Conservation (phyloP, 2,113 vertebrate genomes). For the Oxyura jamaicensis region DNA sequence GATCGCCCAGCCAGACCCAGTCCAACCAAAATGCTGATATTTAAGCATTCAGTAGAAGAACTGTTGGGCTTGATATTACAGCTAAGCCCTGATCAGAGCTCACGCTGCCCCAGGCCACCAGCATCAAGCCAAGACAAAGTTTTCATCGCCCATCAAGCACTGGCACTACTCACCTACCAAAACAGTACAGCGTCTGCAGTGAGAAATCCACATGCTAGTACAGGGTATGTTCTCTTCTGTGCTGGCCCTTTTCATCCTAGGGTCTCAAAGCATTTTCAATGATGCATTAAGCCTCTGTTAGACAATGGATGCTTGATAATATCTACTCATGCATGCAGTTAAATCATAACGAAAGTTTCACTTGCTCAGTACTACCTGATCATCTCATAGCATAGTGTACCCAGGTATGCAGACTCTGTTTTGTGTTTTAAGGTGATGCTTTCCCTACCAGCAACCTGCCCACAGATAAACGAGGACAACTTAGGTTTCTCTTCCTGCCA, state of each 20-base stretch:
- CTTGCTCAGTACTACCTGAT: not conserved
- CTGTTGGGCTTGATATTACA: not conserved
- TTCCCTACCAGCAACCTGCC: not conserved
- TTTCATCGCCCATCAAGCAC: not conserved
- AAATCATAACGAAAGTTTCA: not conserved
- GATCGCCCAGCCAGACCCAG: not conserved
- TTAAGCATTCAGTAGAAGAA: not conserved
- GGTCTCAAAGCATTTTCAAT: not conserved
- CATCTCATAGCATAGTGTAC: rapidly evolving
- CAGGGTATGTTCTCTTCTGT: not conserved
- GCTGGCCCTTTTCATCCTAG: not conserved
- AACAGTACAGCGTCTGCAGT: not conserved
- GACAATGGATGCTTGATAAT: not conserved
- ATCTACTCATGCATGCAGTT: not conserved
- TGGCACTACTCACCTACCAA: not conserved
- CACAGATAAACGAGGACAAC: not conserved
- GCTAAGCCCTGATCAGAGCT: not conserved
- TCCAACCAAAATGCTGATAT: not conserved
- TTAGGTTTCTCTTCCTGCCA: not conserved
- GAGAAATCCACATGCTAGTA: not conserved
- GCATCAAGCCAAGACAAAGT: not conserved
- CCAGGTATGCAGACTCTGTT: not conserved
- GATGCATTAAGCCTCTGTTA: not conserved
- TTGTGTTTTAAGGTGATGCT: not conserved
- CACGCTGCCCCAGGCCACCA: not conserved